Conservation (phyloP, 2,888 invertebrate species). For the Lochmaea capreae region DNA sequence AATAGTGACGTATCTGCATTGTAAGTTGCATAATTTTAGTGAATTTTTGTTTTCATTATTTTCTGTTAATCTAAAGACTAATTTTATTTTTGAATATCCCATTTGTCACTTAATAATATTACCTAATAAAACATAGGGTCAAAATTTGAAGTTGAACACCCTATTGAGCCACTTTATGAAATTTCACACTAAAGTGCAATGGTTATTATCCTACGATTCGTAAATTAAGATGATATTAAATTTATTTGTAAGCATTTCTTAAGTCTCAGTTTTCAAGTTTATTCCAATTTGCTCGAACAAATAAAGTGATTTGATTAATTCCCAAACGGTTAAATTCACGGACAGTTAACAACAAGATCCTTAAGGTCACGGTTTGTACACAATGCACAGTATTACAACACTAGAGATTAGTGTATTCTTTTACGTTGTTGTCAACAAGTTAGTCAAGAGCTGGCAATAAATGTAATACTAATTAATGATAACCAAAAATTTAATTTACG, state of each 20-base stretch:
- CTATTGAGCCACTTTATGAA: too few species aligned
- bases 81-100: too few species aligned
- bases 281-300: not conserved
- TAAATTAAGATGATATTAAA: not conserved
- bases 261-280: too few species aligned
- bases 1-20: too few species aligned
- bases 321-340: not conserved
- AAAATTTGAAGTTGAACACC: too few species aligned
- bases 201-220: too few species aligned
- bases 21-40: too few species aligned
- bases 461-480: not conserved
- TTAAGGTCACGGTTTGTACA: slow-evolving; percentile 5
- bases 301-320: not conserved
- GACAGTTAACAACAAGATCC: not conserved
- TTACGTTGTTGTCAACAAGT: not conserved
- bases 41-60: too few species aligned
- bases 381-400: slow-evolving; percentile 5
- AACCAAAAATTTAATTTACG: not conserved
- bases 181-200: too few species aligned
- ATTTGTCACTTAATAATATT: too few species aligned
- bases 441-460: not conserved
- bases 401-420: not conserved
- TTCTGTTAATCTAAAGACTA: too few species aligned
- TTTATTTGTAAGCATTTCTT: slow-evolving; percentile 5
- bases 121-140: too few species aligned